These are phyloP conservation scores for Neomorphus geoffroyi DNA, from an alignment of 2,797 vertebrate species.

Conservation along the genomic window DNA sequence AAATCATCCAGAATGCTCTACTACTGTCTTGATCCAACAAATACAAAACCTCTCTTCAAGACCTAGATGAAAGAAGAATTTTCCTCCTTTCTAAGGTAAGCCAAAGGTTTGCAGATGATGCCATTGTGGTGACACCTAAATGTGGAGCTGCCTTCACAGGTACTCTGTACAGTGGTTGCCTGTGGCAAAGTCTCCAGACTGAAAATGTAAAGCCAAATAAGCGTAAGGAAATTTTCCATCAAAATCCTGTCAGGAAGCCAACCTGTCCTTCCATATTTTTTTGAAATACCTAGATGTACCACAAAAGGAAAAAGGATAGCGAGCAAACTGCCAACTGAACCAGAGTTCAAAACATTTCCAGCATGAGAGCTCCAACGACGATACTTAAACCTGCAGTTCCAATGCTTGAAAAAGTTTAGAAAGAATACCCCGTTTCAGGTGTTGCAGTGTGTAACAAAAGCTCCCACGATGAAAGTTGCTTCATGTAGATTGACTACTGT, in stretches of 20 bases:
- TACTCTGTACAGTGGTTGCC: background rate
- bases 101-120: background rate
- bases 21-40: background rate
- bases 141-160: background rate
- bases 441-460: background rate
- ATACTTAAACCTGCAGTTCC: background rate
- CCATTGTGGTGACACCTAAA: background rate
- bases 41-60: background rate
- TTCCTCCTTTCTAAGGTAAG: background rate
- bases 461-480: background rate
- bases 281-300: background rate
- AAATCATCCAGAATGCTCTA: too few species aligned
- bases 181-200: background rate
- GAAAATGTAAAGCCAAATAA: conserved; percentile 41
- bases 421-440: background rate
- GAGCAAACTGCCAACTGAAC: conserved; percentile 25
- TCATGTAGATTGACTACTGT: background rate
- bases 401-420: background rate
- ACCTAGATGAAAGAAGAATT: background rate
- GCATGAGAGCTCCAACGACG: background rate
- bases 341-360: background rate
- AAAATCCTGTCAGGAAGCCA: conserved; percentile 50
- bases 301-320: conserved; percentile 23
- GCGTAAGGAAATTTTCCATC: conserved; percentile 54
- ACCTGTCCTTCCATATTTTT: background rate